Conservation (phyloP, 2,888 invertebrate species). For the Buathra laborator region DNA sequence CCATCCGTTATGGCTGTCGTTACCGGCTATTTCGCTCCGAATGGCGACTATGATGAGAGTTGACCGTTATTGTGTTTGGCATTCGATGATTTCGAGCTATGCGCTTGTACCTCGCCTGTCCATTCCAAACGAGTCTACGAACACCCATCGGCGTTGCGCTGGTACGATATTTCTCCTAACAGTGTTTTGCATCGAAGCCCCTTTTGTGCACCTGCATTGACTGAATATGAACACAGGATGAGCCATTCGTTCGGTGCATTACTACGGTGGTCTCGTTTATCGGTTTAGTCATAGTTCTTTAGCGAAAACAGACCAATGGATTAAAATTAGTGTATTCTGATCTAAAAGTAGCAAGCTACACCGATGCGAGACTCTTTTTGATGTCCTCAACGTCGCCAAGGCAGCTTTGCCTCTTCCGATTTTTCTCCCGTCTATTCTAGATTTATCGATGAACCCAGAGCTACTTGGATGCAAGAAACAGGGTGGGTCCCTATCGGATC, state of each 20-base stretch:
- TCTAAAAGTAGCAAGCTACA: background rate
- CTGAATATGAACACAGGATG: constrained; percentile 28
- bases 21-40: constrained; percentile 68
- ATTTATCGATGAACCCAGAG: constrained; percentile 3
- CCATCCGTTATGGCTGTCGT: constrained; percentile 70
- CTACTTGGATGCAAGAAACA: constrained; percentile 26
- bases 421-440: background rate
- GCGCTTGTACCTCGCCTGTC: constrained; percentile 27
- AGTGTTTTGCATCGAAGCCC: constrained; percentile 37
- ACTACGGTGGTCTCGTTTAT: constrained; percentile 14
- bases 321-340: background rate
- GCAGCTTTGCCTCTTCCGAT: background rate
- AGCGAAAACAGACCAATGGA: background rate
- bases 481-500: constrained; percentile 31
- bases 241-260: constrained; percentile 28
- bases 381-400: background rate
- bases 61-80: constrained; percentile 64
- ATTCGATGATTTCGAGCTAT: constrained; percentile 67
- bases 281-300: too few relatives aligned
- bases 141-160: background rate
- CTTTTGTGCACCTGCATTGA: constrained; percentile 39
- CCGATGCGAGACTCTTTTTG: constrained; percentile 14
- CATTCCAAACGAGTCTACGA: constrained; percentile 15
- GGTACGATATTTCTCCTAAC: constrained; percentile 35
- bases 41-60: constrained; percentile 67